phyloP scores from a whole-genome alignment of 2,888 invertebrate species.

The Euzophera pinguis region DNA sequence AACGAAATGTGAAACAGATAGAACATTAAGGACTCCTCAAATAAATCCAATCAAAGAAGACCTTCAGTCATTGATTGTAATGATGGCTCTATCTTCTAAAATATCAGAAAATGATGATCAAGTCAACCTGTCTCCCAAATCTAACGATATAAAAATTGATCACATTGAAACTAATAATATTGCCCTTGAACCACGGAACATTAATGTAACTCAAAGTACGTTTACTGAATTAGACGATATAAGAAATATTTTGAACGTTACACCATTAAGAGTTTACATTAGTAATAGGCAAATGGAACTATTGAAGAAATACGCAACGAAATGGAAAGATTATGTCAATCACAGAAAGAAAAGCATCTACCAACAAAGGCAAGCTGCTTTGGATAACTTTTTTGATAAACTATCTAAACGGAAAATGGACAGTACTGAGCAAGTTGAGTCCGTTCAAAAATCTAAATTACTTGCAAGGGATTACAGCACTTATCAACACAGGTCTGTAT shows the following conservation, averaged over 20 bases:
- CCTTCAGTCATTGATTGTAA: slow-evolving; percentile 55
- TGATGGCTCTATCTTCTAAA: slow-evolving; percentile 56
- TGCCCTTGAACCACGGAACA: slow-evolving; percentile 16
- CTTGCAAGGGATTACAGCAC: slow-evolving; percentile 55
- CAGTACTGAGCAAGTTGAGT: slow-evolving; percentile 29
- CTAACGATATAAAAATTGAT: slow-evolving; percentile 6
- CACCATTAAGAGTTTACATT: slow-evolving; percentile 43
- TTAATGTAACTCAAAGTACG: slow-evolving; percentile 24
- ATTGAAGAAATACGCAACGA: slow-evolving; percentile 48
- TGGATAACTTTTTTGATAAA: slow-evolving; percentile 62
- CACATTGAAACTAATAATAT: slow-evolving; percentile 24
- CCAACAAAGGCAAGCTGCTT: slow-evolving; percentile 48
- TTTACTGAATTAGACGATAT: slow-evolving; percentile 24
- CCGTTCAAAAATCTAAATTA: slow-evolving; percentile 44
- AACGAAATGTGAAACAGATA: background rate
- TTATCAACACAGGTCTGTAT: slow-evolving; percentile 64
- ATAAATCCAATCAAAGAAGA: slow-evolving; percentile 27
- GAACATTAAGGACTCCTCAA: background rate
- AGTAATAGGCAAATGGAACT: slow-evolving; percentile 36
- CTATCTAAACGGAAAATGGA: slow-evolving; percentile 54
- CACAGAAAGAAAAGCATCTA: slow-evolving; percentile 40
- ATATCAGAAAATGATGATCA: slow-evolving; percentile 29
- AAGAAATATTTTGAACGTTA: slow-evolving; percentile 43
- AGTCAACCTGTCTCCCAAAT: slow-evolving; percentile 14
- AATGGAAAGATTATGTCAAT: slow-evolving; percentile 53